Conservation (phyloP, 2,113 vertebrate genomes). For the Macrotus californicus region DNA sequence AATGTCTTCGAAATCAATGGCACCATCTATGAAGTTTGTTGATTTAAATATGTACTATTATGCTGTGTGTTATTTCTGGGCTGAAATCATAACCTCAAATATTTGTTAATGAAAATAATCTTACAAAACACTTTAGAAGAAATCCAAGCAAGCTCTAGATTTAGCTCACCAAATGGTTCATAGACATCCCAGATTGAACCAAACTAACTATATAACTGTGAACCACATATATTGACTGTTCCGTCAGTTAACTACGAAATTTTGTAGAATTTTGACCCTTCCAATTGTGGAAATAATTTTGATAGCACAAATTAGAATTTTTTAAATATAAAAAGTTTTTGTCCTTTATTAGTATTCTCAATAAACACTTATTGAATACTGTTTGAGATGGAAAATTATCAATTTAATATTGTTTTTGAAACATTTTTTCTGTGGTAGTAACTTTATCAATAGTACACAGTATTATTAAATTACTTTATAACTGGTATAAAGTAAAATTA, state of each 20-base stretch:
- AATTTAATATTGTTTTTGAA: background rate
- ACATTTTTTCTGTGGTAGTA: background rate
- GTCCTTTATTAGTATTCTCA: background rate
- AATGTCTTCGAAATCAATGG: background rate
- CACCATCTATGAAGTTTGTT: background rate
- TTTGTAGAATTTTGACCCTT: background rate
- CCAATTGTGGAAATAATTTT: background rate
- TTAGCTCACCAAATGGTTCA: background rate
- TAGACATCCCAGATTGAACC: background rate
- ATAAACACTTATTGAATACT: background rate
- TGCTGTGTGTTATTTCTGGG: background rate
- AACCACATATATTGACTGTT: background rate
- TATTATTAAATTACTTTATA: background rate
- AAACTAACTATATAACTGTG: background rate
- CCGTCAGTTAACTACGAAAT: background rate
- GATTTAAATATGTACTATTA: background rate
- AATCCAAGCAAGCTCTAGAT: background rate
- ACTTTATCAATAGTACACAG: background rate
- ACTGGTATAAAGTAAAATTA: background rate
- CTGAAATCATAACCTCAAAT: background rate
- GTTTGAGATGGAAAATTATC: background rate
- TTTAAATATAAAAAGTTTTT: background rate
- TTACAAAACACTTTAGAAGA: background rate
- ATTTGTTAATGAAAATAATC: slow-evolving; percentile 23
- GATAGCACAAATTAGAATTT: background rate